Conservation (phyloP, 2,113 vertebrate genomes). For the Leucopsar rothschildi region DNA sequence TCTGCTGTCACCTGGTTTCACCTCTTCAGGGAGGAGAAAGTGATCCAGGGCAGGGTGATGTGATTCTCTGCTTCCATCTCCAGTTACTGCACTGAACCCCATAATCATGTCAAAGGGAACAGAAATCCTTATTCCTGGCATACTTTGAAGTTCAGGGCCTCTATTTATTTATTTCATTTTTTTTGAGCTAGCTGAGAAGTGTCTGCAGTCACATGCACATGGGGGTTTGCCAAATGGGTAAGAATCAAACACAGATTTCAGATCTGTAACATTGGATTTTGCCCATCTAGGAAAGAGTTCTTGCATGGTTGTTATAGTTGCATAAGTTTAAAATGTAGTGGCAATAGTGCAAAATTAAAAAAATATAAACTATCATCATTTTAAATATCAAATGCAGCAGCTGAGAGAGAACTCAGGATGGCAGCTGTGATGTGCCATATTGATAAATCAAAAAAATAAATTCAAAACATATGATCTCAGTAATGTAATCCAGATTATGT, state of each 20-base stretch:
- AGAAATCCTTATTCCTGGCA: background rate
- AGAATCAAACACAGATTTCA: background rate
- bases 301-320: background rate
- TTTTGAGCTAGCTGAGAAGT: background rate
- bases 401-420: background rate
- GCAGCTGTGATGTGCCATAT: conserved; percentile 4
- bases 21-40: background rate
- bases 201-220: background rate
- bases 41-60: background rate
- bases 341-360: background rate
- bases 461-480: background rate
- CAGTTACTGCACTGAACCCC: background rate
- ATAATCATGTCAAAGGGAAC: background rate
- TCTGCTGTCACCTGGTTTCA: background rate
- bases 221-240: background rate
- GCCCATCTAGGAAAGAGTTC: background rate
- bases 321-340: background rate
- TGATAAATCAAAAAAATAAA: conserved; percentile 33
- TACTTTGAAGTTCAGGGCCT: background rate
- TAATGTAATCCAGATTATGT: conserved; percentile 28
- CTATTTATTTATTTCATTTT: background rate
- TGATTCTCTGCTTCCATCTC: background rate
- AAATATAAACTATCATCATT: background rate
- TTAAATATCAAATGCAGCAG: conserved; percentile 8
- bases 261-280: background rate